These are phyloP conservation scores for Penaeus chinensis DNA, from an alignment of 1,140 invertebrate genomes.

Conservation along the genomic window DNA sequence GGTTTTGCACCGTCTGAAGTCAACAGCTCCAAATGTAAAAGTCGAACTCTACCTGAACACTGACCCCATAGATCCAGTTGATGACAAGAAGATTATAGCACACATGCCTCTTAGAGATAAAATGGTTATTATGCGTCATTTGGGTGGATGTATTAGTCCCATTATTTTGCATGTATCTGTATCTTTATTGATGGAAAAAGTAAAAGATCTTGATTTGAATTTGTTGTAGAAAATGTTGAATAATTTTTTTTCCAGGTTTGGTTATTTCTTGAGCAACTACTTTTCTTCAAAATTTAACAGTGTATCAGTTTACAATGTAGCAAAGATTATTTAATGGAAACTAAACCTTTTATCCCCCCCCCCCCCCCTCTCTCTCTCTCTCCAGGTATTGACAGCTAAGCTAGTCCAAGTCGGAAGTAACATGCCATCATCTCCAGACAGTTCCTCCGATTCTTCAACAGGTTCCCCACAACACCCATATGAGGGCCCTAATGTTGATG, in stretches of 20 bases:
- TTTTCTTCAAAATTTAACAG: no score
- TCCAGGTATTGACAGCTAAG: conserved; percentile 86
- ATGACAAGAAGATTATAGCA: conserved; percentile 89
- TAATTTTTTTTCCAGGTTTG: not conserved
- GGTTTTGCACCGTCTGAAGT: conserved; percentile 80
- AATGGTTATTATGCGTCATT: conserved; percentile 74
- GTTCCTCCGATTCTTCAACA: conserved; percentile 87
- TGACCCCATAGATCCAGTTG: conserved; percentile 85
- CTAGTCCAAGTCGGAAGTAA: conserved; percentile 83
- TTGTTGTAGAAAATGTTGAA: not conserved
- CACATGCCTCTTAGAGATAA: conserved; percentile 91
- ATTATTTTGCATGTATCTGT: not conserved
- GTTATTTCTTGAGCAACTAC: not conserved
- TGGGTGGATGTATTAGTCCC: not conserved
- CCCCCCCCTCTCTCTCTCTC: conserved; percentile 58
- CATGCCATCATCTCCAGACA: conserved; percentile 87
- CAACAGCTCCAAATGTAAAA: conserved; percentile 74
- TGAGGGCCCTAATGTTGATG: conserved; percentile 82
- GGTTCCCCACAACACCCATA: conserved; percentile 87
- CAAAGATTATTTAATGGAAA: not conserved
- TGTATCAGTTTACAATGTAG: no score
- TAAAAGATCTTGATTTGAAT: not conserved
- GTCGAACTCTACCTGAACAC: conserved; percentile 91
- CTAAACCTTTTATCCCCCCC: not conserved
- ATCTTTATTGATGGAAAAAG: not conserved